Evolutionary conservation across 2,888 invertebrate genomes (phyloP), one percentile per base, ranked within the genome.

Genomic region (Drosophila stalkeri): DNA sequence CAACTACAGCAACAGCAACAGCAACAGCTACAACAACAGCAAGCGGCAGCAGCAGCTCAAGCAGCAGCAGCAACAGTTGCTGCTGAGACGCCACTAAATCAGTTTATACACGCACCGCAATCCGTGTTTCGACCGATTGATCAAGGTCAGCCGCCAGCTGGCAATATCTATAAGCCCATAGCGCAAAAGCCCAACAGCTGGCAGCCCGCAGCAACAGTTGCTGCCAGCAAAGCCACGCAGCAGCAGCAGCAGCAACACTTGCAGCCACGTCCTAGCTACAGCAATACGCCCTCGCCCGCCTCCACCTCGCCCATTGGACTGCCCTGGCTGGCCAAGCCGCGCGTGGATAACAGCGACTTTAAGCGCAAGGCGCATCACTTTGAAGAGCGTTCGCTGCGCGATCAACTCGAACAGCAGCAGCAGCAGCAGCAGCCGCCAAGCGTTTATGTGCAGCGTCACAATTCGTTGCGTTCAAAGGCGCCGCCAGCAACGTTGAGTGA

Each of bases 61-160:
- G 43, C 8, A 37, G 31, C 37, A 35, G 6, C 27, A 27, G 6
- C 27, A 27, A 92, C 94, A 41, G 35, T 59, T 60, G 54, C 74
- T 27, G 93, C 8, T 31, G 49, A 49, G 92, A 18, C 94, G 12
- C 90, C 90, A 0, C 94, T 96, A 0, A 96, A 96, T 90, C 95
- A 96, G 81, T 96, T 97, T 86, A 96, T 95, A 31, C 96, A 97
- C 90, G 96, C 96, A 0, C 96, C 96, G 0, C 95, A 96, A 94
- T 96, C 96, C 12, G 96, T 96, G 5, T 97, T 97, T 87, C 95
- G 95, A 77, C 96, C 93, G 1, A 91, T 92, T 14, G 92, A 92
- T 0, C 88, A 73, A n/a, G 81, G 80, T n/a, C 69, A 93, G 82
- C 64, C 73, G 12, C 81, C 80, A 9, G 75, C 72, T 8, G 87